phyloP scores from a whole-genome alignment of 2,888 invertebrate species.

The Cyclophora albipunctata region DNA sequence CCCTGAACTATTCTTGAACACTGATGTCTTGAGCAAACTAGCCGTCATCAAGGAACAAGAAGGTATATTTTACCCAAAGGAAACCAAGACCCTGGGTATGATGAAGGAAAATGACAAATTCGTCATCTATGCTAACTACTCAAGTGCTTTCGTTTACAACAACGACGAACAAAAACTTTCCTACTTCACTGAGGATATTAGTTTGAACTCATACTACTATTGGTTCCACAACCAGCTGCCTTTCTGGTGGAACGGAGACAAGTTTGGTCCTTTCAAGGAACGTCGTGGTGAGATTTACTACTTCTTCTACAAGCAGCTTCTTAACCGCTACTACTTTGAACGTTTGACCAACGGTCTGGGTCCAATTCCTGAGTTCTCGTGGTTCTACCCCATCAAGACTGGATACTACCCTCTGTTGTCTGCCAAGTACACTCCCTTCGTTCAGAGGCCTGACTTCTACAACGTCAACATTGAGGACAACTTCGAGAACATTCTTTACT shows the following conservation, averaged over 20 bases:
- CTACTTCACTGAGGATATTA: conserved; percentile 83
- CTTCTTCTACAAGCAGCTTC: conserved; percentile 79
- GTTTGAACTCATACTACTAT: conserved; percentile 79
- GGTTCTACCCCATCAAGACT: conserved; percentile 73
- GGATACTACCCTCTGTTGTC: conserved; percentile 43
- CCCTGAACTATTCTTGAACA: conserved; percentile 79
- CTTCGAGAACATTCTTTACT: conserved; percentile 65
- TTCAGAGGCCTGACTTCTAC: conserved; percentile 76
- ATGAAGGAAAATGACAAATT: conserved; percentile 54
- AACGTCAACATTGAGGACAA: conserved; percentile 68
- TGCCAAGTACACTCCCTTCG: conserved; percentile 58
- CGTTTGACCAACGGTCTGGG: conserved; percentile 79
- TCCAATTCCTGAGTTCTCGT: conserved; percentile 77
- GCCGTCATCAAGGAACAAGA: conserved; percentile 58
- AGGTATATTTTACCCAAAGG: conserved; percentile 37
- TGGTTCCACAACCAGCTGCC: conserved; percentile 78
- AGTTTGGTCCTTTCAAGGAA: conserved; percentile 63
- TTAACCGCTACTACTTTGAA: conserved; percentile 82
- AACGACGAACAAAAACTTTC: conserved; percentile 76
- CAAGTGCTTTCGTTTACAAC: conserved; percentile 63
- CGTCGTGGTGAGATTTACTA: conserved; percentile 80
- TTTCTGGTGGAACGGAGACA: conserved; percentile 76
- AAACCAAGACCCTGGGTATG: conserved; percentile 50
- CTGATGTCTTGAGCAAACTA: conserved; percentile 66
- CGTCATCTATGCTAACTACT: conserved; percentile 76